These are phyloP conservation scores for Biston stratarius DNA, from an alignment of 2,888 invertebrate species.

Conservation along the genomic window DNA sequence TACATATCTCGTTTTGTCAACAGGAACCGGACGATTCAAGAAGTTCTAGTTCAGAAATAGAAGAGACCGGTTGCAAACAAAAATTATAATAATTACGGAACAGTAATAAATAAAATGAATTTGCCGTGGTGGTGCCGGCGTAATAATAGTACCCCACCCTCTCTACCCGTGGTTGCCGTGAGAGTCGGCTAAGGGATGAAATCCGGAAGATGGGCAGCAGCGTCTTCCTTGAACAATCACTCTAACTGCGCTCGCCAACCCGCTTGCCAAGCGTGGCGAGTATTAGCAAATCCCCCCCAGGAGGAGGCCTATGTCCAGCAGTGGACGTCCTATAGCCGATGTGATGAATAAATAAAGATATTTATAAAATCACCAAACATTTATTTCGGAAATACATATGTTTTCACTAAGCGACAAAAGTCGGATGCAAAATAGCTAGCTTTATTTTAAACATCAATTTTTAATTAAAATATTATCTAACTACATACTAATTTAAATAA, in stretches of 20 bases:
- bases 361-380: slow-evolving; percentile 35
- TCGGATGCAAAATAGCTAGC: slow-evolving; percentile 25
- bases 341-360: background rate
- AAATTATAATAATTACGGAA: background rate
- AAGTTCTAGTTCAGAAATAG: slow-evolving; percentile 19
- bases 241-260: no score
- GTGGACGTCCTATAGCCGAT: no score
- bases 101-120: background rate
- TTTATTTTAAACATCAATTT: slow-evolving; percentile 24
- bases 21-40: slow-evolving; percentile 17
- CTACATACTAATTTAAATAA: slow-evolving; percentile 33
- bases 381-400: slow-evolving; percentile 36
- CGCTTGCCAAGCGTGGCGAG: no score
- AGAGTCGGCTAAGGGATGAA: no score
- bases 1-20: background rate
- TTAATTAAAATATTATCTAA: slow-evolving; percentile 32
- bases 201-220: no score
- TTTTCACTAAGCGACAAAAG: slow-evolving; percentile 31
- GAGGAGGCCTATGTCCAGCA: no score
- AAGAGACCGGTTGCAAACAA: background rate
- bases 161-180: no score
- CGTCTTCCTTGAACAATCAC: no score
- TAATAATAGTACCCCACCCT: no score
- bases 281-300: no score
- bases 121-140: no score